Conservation (phyloP, 2,113 vertebrate genomes). For the Etia nguti region DNA sequence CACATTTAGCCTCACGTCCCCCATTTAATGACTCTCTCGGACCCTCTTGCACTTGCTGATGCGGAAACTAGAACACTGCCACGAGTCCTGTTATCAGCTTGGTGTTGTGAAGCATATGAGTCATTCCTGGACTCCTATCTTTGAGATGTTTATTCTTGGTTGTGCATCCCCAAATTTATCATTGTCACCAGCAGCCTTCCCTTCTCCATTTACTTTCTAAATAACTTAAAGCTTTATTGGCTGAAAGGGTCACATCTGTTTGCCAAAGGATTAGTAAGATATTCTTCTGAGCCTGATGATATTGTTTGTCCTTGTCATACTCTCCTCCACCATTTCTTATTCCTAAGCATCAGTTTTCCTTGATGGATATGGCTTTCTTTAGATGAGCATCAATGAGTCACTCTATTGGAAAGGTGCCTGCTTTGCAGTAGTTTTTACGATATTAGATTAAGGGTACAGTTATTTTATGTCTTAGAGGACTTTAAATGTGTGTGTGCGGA, state of each 20-base stretch:
- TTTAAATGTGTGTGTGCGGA: not conserved
- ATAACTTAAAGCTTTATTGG: slow-evolving; percentile 53
- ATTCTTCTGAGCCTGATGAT: slow-evolving; percentile 17
- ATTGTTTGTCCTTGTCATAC: slow-evolving; percentile 51
- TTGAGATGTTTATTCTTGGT: slow-evolving; percentile 34
- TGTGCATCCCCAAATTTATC: slow-evolving; percentile 22
- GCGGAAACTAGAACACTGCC: not conserved
- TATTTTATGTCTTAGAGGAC: slow-evolving; percentile 6
- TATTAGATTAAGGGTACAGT: slow-evolving; percentile 35
- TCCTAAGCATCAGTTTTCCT: not conserved
- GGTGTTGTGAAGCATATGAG: not conserved
- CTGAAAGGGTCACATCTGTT: slow-evolving; percentile 46
- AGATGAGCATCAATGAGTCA: slow-evolving; percentile 31
- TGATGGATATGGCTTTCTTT: slow-evolving; percentile 33
- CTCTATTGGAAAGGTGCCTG: slow-evolving; percentile 44
- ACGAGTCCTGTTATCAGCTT: not conserved
- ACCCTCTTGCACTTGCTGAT: not conserved
- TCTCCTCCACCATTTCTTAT: not conserved
- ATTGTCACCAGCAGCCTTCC: slow-evolving; percentile 10
- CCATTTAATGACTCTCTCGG: not conserved
- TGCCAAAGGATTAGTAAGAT: slow-evolving; percentile 45
- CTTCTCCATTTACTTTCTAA: slow-evolving; percentile 29
- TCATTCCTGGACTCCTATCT: not conserved
- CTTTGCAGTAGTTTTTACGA: slow-evolving; percentile 16
- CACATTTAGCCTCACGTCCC: not conserved